Base-by-base conservation (phyloP, 2,888 invertebrate genomes). In the Drosophila anomelani region DNA sequence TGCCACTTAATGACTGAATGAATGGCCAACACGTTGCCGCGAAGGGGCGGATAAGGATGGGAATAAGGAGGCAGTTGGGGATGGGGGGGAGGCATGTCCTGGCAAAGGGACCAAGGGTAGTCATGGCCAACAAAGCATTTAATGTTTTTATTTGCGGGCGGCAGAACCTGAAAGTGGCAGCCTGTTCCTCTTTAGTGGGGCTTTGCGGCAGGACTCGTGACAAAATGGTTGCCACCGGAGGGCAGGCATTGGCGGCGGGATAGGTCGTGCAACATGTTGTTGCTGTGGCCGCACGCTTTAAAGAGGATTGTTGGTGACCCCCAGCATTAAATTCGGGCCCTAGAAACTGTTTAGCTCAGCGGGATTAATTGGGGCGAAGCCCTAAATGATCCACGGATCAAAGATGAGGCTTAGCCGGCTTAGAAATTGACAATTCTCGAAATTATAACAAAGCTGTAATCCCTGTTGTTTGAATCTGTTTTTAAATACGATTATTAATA, bases 121-220 rank as follows among this genome's bases (percentile, higher is more conserved):
- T 58, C 51, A 64, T 68, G 76, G 69, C 76, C 75, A 87, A 79
- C 89, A 86, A 86, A 85, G 76, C 87, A 80, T 88, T 85, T 79
- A 84, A 88, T 86, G 87, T 81, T 88, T 86, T 86, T 86, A 83
- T 88, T 83, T 88, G 81, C 77, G 89, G 81, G 89, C 75, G 79
- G 79, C 81, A 86, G 62, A 77, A 80, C 84, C 86, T 75, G 77
- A 71, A 88, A 78, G 66, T 80, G 82, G 75, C 81, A 68, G 61
- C 39, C 51, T 36, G 36, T 57, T 38, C 47, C 49, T 54, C 61
- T 69, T 73, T 67, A 57, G 72, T 75, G 66, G 67, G 72, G 75
- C 56, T 66, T 73, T 75, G 72, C 75, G 61, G 60, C 79, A 64
- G 63, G 55, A 60, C 67, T 69, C 49, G 59, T 76, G 69, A 68